Evolutionary conservation across 2,888 invertebrate genomes (phyloP), one percentile per base, ranked within the genome.

Genomic region (Theodoxus fluviatilis): DNA sequence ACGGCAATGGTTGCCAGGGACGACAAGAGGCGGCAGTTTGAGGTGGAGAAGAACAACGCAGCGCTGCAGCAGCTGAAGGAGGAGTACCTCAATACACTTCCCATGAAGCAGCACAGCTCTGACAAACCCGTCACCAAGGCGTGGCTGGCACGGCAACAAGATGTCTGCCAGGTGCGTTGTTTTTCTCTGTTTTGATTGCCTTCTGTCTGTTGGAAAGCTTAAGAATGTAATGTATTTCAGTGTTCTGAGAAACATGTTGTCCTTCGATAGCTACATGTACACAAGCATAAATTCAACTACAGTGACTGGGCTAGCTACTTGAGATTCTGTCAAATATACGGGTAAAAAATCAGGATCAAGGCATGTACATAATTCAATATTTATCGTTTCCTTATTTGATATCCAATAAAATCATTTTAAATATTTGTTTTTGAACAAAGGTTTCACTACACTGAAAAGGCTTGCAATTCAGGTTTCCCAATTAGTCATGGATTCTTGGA

Each of bases 161-260:
- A 84, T 70, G 71, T 83, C 25, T 83, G 83, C 74, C 85, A 85
- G 82, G 84, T 84, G 71, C 52, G 35, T 28, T 18, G 2, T 31
- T 38, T 40, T 22, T 31, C 38, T 68, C n/a, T n/a, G n/a, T n/a
- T n/a, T n/a, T n/a, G n/a, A n/a, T n/a, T n/a, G n/a, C n/a, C n/a
- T n/a, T n/a, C n/a, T n/a, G n/a, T n/a, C n/a, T n/a, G n/a, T n/a
- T n/a, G n/a, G n/a, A 31, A 35, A 18, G 28, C 7, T 12, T 40
- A 15, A 12, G 25, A 6, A n/a, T 18, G 18, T 15, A 18, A 9
- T 68, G 33, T 18, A n/a, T 47, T 33, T 37, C 12, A 15, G 22
- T 47, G 31, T 49, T 67, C 9, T 43, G 67, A 12, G n/a, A 6
- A 1, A 33, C 25, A 12, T 6, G 18, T 3, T 37, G n/a, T 6